Base-by-base conservation (phyloP, 2,797 vertebrate genomes). In the Megalops cyprinoides region DNA sequence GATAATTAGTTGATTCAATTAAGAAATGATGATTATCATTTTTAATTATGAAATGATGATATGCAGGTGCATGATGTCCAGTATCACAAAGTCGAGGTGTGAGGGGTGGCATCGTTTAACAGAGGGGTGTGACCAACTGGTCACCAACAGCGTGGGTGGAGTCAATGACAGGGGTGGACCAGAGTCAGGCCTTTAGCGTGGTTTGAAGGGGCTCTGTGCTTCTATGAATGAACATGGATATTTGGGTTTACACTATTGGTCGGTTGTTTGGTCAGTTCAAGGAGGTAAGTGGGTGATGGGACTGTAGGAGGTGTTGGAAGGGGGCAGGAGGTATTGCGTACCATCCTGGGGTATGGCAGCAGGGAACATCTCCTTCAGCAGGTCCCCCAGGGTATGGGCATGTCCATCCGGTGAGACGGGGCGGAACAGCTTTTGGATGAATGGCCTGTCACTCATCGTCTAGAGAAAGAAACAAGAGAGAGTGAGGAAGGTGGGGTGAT, bases 341-440 rank as follows among this genome's bases (percentile, higher is more conserved):
- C 98, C 97, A 84, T 98, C 95, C 69, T 89, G 84, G 71, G 90
- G 46, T 81, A 98, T 14, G 79, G 96, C 96, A 85, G 92, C 87
- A 55, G 98, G 98, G 89, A 93, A 96, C 88, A 94, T 91, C 91
- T 98, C 97, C 91, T 93, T 97, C 82, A 99, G 92, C 81, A 99
- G 94, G 91, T 97, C 97, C 48, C 96, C 96, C 55, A 99, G 91
- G 0, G 97, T 98, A 87, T 97, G 95, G 25, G 91, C 53, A 14
- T 93, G 94, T 83, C 97, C 97, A 85, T 98, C 97, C 76, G 94
- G 82, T 83, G 96, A 94, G 91, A 97, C 76, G 3, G 98, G 98
- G 44, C 98, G 97, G 92, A 98, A 99, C 31, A 96, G 94, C 88
- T 97, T 99, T 94, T 99, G 98, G 92, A 98, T 96, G 92, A 98